A percentile compares a stretch with the other conserved stretches of the same genome.
These are phyloP conservation scores for Belonocnema kinseyi DNA, from an alignment of 1,140 invertebrate genomes.

Conservation along the genomic window DNA sequence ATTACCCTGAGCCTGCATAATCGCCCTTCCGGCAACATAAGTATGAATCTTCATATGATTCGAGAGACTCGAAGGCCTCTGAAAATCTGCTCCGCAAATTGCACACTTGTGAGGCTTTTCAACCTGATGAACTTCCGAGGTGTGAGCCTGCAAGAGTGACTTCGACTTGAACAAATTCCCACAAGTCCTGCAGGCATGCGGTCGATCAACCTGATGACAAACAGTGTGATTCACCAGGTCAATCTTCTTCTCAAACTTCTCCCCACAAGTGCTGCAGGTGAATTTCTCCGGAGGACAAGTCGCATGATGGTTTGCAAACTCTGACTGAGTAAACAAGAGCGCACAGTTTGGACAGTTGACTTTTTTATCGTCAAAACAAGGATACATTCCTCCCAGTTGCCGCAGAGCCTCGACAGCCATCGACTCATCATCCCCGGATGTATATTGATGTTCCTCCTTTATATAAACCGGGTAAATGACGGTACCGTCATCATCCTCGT, in stretches of 20 bases:
- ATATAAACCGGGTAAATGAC: constrained; percentile 65
- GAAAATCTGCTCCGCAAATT: constrained; percentile 73
- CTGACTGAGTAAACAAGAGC: constrained; percentile 46
- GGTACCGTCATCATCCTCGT: constrained; percentile 55
- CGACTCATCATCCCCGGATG: constrained; percentile 71
- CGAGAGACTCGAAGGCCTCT: constrained; percentile 74
- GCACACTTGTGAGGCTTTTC: constrained; percentile 68
- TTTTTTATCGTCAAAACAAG: constrained; percentile 66
- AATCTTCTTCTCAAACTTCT: constrained; percentile 68
- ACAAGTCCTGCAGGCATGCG: constrained; percentile 70
- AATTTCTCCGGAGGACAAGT: constrained; percentile 58
- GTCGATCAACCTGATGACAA: constrained; percentile 70
- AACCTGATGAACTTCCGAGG: constrained; percentile 62
- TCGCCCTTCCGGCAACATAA: constrained; percentile 71
- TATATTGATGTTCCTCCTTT: constrained; percentile 66
- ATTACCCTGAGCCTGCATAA: constrained; percentile 57
- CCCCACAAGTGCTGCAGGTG: constrained; percentile 64
- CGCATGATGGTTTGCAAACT: constrained; percentile 57
- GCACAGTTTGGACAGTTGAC: constrained; percentile 56
- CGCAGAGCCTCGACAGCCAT: constrained; percentile 75
- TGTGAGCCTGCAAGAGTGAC: constrained; percentile 64
- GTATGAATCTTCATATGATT: constrained; percentile 76
- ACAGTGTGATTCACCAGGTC: constrained; percentile 73
- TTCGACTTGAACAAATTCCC: constrained; percentile 71
- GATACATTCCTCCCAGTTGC: constrained; percentile 74